These are phyloP conservation scores for Macquaria australasica DNA, from an alignment of 2,113 vertebrate species.

Conservation along the genomic window DNA sequence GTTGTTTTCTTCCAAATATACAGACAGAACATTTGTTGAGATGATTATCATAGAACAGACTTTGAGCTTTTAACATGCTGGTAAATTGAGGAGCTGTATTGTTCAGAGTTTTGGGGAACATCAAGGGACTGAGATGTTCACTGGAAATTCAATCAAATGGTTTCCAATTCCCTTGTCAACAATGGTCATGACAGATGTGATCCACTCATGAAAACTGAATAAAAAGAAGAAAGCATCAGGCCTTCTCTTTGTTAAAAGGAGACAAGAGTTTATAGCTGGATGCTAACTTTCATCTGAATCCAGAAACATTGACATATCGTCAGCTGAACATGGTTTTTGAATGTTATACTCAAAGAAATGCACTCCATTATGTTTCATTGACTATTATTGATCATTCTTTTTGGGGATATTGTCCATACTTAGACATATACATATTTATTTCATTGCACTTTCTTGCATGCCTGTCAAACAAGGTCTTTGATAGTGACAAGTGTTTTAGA, in stretches of 20 bases:
- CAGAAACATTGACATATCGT: constrained; percentile 48
- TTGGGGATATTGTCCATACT: background rate
- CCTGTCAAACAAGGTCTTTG: constrained; percentile 22
- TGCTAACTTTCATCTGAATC: constrained; percentile 54
- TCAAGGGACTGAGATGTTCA: constrained; percentile 34
- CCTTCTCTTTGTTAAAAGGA: constrained; percentile 40
- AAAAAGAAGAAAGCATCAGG: constrained; percentile 43
- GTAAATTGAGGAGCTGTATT: constrained; percentile 28
- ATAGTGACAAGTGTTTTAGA: constrained; percentile 23
- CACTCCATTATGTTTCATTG: constrained; percentile 9
- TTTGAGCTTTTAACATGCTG: constrained; percentile 29
- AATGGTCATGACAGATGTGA: constrained; percentile 58
- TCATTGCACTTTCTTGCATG: constrained; percentile 13
- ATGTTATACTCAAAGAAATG: constrained; percentile 32
- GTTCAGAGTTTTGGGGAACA: constrained; percentile 37
- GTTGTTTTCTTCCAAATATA: constrained; percentile 43
- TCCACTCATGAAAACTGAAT: constrained; percentile 55
- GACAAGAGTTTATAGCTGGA: constrained; percentile 46
- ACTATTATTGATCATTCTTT: background rate
- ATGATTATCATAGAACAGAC: constrained; percentile 47
- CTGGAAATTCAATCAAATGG: constrained; percentile 66
- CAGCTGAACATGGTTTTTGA: constrained; percentile 35
- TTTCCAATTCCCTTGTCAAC: constrained; percentile 55
- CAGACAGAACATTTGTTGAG: constrained; percentile 31
- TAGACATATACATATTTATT: constrained; percentile 14